A percentile compares a stretch with the other conserved stretches of the same genome.
phyloP scores from a whole-genome alignment of 2,888 invertebrate species.

The Hemaris fuciformis region DNA sequence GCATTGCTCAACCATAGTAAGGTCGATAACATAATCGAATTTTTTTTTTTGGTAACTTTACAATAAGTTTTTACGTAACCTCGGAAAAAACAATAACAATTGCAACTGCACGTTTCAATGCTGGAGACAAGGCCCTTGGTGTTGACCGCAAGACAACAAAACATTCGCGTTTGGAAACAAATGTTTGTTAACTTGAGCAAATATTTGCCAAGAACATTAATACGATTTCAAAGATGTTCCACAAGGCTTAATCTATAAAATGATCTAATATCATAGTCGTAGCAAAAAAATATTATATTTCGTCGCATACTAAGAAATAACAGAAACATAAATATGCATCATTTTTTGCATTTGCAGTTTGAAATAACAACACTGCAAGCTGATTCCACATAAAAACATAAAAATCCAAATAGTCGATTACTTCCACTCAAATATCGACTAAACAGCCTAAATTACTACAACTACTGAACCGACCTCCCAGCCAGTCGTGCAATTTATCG shows the following conservation, averaged over 20 bases:
- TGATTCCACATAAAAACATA: too few species aligned
- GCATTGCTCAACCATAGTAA: neutral
- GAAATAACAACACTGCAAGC: too few species aligned
- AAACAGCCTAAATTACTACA: too few species aligned
- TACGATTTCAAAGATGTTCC: neutral
- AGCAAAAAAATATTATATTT: too few species aligned
- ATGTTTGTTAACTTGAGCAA: neutral
- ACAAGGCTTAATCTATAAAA: neutral
- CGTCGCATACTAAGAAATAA: too few species aligned
- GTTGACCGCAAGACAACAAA: neutral
- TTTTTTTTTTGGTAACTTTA: neutral
- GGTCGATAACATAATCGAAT: neutral
- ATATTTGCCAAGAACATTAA: neutral
- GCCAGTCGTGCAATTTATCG: too few species aligned
- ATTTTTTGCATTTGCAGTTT: too few species aligned
- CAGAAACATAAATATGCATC: too few species aligned
- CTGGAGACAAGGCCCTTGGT: neutral
- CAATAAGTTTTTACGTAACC: neutral
- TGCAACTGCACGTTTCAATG: neutral
- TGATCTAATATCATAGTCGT: too few species aligned
- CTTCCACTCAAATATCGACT: too few species aligned
- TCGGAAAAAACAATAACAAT: neutral
- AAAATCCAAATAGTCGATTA: too few species aligned
- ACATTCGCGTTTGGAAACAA: neutral
- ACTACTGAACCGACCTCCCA: too few species aligned